phyloP scores from a whole-genome alignment of 2,797 vertebrate genomes.

The Eulemur mongoz region DNA sequence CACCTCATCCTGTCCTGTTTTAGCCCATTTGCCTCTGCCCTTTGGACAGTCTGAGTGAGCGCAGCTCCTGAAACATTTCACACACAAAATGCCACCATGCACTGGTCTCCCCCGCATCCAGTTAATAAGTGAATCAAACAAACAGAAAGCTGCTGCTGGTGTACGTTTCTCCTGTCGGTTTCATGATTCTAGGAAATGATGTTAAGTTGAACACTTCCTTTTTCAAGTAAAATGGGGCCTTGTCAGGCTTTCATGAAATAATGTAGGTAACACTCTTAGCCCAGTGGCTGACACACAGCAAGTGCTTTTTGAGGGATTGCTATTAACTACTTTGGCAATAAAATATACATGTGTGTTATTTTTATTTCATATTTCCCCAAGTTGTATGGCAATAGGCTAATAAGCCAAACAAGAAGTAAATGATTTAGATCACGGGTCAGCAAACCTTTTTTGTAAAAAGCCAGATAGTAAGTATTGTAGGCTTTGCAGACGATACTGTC shows the following conservation, averaged over 20 bases:
- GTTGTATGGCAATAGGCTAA: neutral
- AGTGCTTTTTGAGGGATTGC: neutral
- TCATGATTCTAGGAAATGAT: constrained; percentile 40
- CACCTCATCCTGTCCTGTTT: neutral
- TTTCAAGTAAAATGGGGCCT: constrained; percentile 13
- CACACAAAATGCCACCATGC: neutral
- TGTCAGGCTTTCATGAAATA: neutral
- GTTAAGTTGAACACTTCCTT: constrained; percentile 14
- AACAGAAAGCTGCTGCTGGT: neutral
- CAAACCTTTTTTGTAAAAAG: neutral
- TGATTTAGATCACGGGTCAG: neutral
- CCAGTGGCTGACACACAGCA: neutral
- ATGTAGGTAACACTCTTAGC: neutral
- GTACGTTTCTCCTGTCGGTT: neutral
- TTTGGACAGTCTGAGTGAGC: neutral
- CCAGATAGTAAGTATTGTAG: neutral
- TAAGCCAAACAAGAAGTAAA: neutral
- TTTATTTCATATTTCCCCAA: constrained; percentile 11
- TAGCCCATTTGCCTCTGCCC: neutral
- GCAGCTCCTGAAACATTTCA: neutral
- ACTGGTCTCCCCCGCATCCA: neutral
- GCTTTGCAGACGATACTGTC: neutral
- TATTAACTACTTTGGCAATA: neutral
- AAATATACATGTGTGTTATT: neutral
- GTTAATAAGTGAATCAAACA: neutral